Base-by-base conservation (phyloP, 2,113 vertebrate species). In the Campylomormyrus tamandua region DNA sequence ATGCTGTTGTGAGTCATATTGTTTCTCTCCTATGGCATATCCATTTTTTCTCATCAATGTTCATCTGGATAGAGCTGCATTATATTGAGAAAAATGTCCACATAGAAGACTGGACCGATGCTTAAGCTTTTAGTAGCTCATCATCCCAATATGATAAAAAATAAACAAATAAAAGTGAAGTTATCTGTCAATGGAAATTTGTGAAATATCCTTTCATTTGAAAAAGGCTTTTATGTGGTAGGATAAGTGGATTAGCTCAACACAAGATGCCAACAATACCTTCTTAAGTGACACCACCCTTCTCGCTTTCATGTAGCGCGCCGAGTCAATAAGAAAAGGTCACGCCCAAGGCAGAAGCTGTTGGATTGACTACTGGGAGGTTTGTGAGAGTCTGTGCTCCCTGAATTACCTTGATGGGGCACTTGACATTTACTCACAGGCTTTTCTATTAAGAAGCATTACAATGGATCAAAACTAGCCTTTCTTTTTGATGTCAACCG, bases 211-310 rank as follows among this genome's bases (percentile, higher is more conserved):
- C 42, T 58, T 4, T 17, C 21, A 42, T 42, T 70, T 83, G 13
- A n/a, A 70, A 88, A n/a, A 42, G 19, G 35, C 56, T 48, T 48
- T 88, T 50, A 46, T 88, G 48, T 90, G 31, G 48, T 24, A 52
- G 56, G 84, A 90, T 90, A 70, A 48, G 56, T 31, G 66, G 89
- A 90, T 87, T 87, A 87, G 17, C 50, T 49, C 39, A 86, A 49
- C 83, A 50, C 53, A 84, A 48, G 58, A 86, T 85, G 39, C n/a
- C 74, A 42, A 31, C 39, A 49, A 39, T 89, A 45, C 21, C 27
- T 70, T 90, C 50, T 24, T 58, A 42, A 21, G 24, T 88, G 52
- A 87, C 4, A 17, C 31, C 21, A 48, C 62, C 87, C 53, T 88
- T 74, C 24, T 46, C 15, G 21, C n/a, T 74, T 70, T 70, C 62